phyloP scores from a whole-genome alignment of 2,113 vertebrate species.

The Pachycephala philippinensis region DNA sequence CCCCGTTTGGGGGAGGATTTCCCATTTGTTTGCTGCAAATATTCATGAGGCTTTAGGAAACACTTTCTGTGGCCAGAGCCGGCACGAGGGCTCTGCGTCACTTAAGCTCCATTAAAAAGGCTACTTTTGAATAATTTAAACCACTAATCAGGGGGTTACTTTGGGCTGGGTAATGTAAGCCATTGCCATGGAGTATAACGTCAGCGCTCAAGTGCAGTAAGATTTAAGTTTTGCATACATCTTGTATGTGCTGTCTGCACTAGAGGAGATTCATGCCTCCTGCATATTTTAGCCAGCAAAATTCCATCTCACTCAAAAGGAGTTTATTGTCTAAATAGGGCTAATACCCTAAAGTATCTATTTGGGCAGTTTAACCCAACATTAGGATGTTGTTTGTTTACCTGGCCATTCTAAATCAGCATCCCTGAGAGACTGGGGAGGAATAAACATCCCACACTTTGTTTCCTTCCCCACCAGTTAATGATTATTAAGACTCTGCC shows the following conservation, averaged over 20 bases:
- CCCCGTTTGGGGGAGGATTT: neutral
- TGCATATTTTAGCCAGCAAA: slow-evolving; percentile 17
- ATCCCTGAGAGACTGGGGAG: neutral
- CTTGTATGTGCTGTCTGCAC: neutral
- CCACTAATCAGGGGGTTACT: slow-evolving; percentile 34
- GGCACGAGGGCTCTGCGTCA: neutral
- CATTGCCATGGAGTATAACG: neutral
- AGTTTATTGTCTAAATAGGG: neutral
- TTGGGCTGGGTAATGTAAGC: slow-evolving; percentile 25
- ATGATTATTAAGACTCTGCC: slow-evolving; percentile 18
- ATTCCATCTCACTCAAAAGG: neutral
- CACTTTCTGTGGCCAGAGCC: neutral
- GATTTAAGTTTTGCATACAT: slow-evolving; percentile 34
- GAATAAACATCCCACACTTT: neutral
- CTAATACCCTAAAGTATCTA: neutral
- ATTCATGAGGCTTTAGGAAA: slow-evolving; percentile 27
- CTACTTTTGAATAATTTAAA: slow-evolving; percentile 54
- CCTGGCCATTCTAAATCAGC: slow-evolving; percentile 17
- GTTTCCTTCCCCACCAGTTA: neutral
- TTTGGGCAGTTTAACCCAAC: neutral
- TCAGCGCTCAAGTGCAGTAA: neutral
- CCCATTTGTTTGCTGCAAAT: slow-evolving; percentile 39
- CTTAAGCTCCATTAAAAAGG: slow-evolving; percentile 35
- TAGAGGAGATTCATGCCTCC: neutral
- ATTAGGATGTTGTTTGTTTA: neutral